Conservation (phyloP, 2,113 vertebrate genomes). For the Brachirus orientalis region DNA sequence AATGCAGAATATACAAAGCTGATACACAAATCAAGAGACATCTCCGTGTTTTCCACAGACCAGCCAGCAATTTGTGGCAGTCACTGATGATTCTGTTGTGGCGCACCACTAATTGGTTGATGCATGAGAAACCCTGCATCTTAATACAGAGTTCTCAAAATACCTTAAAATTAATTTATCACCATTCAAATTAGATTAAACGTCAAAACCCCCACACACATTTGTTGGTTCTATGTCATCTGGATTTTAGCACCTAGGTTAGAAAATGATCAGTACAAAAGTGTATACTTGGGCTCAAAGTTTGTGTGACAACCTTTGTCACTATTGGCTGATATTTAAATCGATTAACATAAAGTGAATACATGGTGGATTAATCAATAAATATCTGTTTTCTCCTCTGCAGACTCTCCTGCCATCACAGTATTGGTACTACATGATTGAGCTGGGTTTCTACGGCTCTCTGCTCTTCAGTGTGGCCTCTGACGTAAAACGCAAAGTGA, state of each 20-base stretch:
- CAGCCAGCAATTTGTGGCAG: no score
- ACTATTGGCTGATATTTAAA: not conserved
- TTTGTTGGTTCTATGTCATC: not conserved
- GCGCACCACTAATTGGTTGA: no score
- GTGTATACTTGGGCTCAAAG: not conserved
- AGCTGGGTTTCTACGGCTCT: slow-evolving; percentile 93
- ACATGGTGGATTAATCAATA: slow-evolving; percentile 7
- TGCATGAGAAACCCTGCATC: no score
- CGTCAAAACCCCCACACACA: no score
- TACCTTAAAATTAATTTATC: no score
- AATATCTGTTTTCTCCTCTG: slow-evolving; percentile 4
- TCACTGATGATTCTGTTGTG: no score
- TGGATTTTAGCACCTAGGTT: no score
- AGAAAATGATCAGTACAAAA: not conserved
- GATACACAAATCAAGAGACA: no score
- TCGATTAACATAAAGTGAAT: not conserved
- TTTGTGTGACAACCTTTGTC: not conserved
- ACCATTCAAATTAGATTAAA: no score
- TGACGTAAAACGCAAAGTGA: slow-evolving; percentile 94
- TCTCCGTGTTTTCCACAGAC: no score
- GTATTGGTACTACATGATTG: slow-evolving; percentile 98
- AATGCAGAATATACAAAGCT: no score
- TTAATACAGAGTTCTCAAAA: no score
- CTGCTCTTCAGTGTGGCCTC: slow-evolving; percentile 94
- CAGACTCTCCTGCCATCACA: slow-evolving; percentile 88